These are phyloP conservation scores for Sardinella longiceps DNA, from an alignment of 2,797 vertebrate genomes.

Conservation along the genomic window DNA sequence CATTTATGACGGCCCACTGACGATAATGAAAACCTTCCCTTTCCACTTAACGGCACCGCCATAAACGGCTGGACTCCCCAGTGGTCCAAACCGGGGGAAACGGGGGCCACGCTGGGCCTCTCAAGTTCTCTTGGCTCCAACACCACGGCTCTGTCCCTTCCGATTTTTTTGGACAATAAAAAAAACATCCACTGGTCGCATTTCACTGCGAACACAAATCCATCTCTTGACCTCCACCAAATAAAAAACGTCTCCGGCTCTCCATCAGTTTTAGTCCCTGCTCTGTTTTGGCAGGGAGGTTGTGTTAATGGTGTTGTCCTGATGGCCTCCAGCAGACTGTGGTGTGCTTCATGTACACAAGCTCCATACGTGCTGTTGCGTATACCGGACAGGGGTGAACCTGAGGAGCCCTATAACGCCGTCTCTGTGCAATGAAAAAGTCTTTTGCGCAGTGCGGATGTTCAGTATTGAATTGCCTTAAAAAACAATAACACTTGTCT, in stretches of 20 bases:
- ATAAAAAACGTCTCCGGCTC: background rate
- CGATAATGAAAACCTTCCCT: conserved; percentile 60
- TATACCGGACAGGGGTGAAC: background rate
- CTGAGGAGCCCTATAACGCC: background rate
- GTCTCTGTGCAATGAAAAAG: conserved; percentile 10
- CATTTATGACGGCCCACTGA: conserved; percentile 53
- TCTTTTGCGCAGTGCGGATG: conserved; percentile 2
- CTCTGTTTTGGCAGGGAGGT: background rate
- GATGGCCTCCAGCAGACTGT: background rate
- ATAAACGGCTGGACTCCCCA: conserved; percentile 49
- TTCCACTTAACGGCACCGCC: conserved; percentile 56
- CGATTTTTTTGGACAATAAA: background rate
- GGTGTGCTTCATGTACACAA: background rate
- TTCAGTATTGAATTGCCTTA: conserved; percentile 17
- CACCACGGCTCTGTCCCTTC: background rate
- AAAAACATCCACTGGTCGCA: background rate
- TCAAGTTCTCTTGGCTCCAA: background rate
- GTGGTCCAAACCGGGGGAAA: background rate
- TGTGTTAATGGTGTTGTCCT: background rate
- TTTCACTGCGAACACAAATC: background rate
- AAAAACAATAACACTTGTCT: background rate
- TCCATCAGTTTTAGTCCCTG: background rate
- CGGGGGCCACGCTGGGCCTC: background rate
- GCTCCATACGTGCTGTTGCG: background rate
- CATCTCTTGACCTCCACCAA: background rate